Conservation (phyloP, 2,888 invertebrate species). For the Scrobipalpa costella region DNA sequence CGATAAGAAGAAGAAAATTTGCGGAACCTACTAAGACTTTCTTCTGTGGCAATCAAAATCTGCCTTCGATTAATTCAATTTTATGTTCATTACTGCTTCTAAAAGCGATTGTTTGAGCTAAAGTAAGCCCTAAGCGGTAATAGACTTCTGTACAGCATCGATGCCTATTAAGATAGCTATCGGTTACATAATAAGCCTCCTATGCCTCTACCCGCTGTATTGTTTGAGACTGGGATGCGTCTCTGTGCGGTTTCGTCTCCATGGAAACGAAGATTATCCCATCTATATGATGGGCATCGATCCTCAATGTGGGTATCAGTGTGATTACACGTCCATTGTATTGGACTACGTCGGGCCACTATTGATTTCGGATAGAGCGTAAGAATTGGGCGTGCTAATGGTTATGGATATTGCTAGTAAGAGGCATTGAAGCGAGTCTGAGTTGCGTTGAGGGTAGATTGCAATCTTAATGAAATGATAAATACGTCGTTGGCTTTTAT, state of each 20-base stretch:
- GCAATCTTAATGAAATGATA: background rate
- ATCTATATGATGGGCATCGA: background rate
- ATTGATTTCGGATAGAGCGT: constrained; percentile 6
- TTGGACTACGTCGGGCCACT: background rate
- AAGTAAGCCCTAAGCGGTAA: constrained; percentile 4
- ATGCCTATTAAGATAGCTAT: constrained; percentile 8
- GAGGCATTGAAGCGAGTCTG: background rate
- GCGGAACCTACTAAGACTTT: too few relatives aligned
- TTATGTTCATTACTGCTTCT: background rate
- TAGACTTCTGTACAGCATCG: background rate
- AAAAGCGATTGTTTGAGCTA: background rate
- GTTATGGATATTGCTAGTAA: background rate
- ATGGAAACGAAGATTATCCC: constrained; percentile 10
- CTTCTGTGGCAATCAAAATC: background rate
- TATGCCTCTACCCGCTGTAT: background rate
- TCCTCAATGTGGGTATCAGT: too few relatives aligned
- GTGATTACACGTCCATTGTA: constrained; percentile 8
- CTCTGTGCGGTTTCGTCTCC: constrained; percentile 10
- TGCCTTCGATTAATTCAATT: background rate
- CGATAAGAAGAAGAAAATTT: too few relatives aligned
- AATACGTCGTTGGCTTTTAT: constrained; percentile 10
- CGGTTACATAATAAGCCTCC: constrained; percentile 2
- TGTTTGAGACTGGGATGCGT: background rate
- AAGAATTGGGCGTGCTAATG: constrained; percentile 2
- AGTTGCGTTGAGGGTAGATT: constrained; percentile 12